Evolutionary conservation across 1,140 invertebrate species (phyloP).

Genomic region (Idris sp.): DNA sequence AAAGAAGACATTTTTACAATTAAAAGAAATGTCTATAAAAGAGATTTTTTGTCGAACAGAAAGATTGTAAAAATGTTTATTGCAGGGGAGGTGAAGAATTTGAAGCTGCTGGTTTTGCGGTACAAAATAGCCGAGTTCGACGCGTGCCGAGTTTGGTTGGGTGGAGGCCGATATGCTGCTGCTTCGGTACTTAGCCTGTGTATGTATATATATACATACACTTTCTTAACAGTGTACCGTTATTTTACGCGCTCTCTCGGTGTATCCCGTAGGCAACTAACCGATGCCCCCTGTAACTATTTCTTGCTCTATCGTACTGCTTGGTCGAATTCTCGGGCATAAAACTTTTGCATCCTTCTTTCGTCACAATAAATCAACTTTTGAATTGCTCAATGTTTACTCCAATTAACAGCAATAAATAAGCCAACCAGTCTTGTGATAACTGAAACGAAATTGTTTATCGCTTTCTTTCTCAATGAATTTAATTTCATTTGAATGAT

Average conservation of each 20-base stretch:
- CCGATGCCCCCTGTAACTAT: slow-evolving; percentile 58
- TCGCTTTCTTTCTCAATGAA: too few relatives aligned
- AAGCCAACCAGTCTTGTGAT: not conserved
- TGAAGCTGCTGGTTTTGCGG: slow-evolving; percentile 4
- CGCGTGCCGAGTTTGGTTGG: slow-evolving; percentile 55
- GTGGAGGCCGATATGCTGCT: slow-evolving; percentile 52
- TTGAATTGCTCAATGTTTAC: slow-evolving; percentile 17
- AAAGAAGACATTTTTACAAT: too few relatives aligned
- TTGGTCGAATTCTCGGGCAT: slow-evolving; percentile 44
- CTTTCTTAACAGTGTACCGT: slow-evolving; percentile 60
- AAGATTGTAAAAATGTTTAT: too few relatives aligned
- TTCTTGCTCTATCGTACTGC: slow-evolving; percentile 49
- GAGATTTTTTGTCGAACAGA: too few relatives aligned
- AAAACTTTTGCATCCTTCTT: slow-evolving; percentile 33
- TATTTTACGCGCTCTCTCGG: slow-evolving; percentile 61
- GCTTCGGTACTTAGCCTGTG: slow-evolving; percentile 45
- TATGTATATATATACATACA: slow-evolving; percentile 55
- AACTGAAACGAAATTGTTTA: too few relatives aligned
- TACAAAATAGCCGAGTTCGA: slow-evolving; percentile 23
- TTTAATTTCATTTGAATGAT: too few relatives aligned
- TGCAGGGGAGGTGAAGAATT: too few relatives aligned
- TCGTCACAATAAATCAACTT: slow-evolving; percentile 35
- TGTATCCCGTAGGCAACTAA: slow-evolving; percentile 55
- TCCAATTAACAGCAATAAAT: slow-evolving; percentile 45
- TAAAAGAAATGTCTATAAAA: too few relatives aligned